A percentile compares a stretch with the other conserved stretches of the same genome.
phyloP scores from a whole-genome alignment of 2,888 invertebrate species.

The Cetonia aurata region DNA sequence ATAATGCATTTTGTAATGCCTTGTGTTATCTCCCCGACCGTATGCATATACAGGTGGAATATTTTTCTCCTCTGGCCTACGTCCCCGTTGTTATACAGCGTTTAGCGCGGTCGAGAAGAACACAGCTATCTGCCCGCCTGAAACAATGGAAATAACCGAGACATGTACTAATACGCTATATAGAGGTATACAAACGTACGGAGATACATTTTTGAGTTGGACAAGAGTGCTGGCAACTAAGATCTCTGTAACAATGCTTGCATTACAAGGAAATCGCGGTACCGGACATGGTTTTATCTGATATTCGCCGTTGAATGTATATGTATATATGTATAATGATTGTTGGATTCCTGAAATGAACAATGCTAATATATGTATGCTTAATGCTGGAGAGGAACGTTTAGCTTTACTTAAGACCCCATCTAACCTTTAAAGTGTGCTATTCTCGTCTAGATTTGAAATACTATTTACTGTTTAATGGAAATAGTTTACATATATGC shows the following conservation, averaged over 20 bases:
- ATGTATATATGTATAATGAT: slow-evolving; percentile 37
- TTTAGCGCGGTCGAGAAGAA: slow-evolving; percentile 32
- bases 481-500: no score
- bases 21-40: slow-evolving; percentile 35
- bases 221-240: slow-evolving; percentile 38
- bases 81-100: slow-evolving; percentile 28
- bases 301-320: slow-evolving; percentile 37
- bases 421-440: no score
- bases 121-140: slow-evolving; percentile 13
- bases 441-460: no score
- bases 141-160: slow-evolving; percentile 40
- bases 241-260: slow-evolving; percentile 43
- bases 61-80: slow-evolving; percentile 35
- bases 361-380: slow-evolving; percentile 22
- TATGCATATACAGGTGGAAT: slow-evolving; percentile 42
- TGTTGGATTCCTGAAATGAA: slow-evolving; percentile 30
- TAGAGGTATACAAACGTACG: slow-evolving; percentile 22
- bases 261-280: slow-evolving; percentile 44
- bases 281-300: slow-evolving; percentile 44
- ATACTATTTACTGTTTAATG: no score
- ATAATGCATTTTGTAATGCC: slow-evolving; percentile 46
- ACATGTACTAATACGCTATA: slow-evolving; percentile 37
- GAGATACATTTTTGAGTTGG: slow-evolving; percentile 37
- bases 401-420: neutral
- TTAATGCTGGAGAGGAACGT: slow-evolving; percentile 4